Evolutionary conservation across 1,140 invertebrate genomes (phyloP), one percentile per base, ranked within the genome.

Genomic region (Lethocerus indicus): DNA sequence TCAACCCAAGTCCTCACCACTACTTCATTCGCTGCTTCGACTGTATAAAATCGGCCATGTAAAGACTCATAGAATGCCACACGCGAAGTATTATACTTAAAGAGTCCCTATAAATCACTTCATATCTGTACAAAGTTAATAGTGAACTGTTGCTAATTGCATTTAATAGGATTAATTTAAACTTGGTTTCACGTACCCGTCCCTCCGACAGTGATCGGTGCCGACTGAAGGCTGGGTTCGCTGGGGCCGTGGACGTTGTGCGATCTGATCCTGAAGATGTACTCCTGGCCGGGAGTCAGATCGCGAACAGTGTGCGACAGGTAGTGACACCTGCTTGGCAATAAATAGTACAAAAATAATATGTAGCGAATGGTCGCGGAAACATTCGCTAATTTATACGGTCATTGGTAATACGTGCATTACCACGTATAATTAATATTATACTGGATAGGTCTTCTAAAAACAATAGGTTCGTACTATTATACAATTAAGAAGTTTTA

Each of bases 211-310:
- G 63, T 68, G 35, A 73, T 60, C 3, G 65, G 58, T 36, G 66
- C 59, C 0, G 75, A 76, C 55, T 74, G 71, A 39, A 61, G 58
- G 45, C 79, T 75, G 0, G 84, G 79, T 54, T 75, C 71, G 58
- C 83, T 83, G 20, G 73, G 63, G 23, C 86, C 87, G 59, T 87
- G 81, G 40, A 81, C 69, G 60, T 89, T 89, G 51, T 82, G 71
- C 9, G 83, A 83, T 44, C 81, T 65, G 0, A 89, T 76, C 32
- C 86, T 69, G 61, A 88, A 87, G 41, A 72, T 63, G 58, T 83
- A 84, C 37, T 69, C 65, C 13, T 70, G 64, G 1, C 73, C 72
- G 2, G 74, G 68, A 46, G 63, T 61, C 9, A 82, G 61, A 37
- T 68, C 67, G 32, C 64, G 64, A 9, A 80, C 62, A 2, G 70